Percentiles rank a stretch among this genome's conserved stretches.
Conservation (phyloP, 2,888 invertebrate species). For the Cryptophagus acutangulus region DNA sequence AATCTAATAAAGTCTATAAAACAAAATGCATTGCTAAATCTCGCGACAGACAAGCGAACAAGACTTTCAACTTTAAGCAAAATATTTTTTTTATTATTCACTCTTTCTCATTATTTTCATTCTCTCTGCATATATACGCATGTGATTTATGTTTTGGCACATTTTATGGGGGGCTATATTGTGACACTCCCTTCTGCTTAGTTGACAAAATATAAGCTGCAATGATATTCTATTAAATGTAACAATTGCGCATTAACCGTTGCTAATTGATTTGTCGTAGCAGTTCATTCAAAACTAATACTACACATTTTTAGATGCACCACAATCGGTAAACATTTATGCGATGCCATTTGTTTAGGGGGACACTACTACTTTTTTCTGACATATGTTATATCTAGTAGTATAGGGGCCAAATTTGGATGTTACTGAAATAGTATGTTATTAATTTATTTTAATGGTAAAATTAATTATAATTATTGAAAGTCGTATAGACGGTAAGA, state of each 20-base stretch:
- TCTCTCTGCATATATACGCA: neutral
- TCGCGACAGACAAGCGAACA: conserved; percentile 29
- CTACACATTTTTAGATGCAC: neutral
- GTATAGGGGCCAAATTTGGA: no score
- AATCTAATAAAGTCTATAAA: conserved; percentile 8
- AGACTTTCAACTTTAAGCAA: conserved; percentile 31
- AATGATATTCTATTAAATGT: conserved; percentile 38
- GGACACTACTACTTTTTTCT: no score
- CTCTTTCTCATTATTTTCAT: conserved; percentile 7
- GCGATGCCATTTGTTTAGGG: no score
- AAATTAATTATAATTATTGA: no score
- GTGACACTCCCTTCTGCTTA: conserved; percentile 40
- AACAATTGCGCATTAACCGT: conserved; percentile 38
- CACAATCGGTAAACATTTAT: neutral
- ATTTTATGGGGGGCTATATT: conserved; percentile 30
- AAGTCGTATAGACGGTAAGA: no score
- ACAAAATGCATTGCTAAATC: conserved; percentile 24
- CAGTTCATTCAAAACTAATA: conserved; percentile 25
- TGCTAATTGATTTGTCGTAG: conserved; percentile 37
- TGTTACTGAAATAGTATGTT: no score
- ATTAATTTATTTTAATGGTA: neutral
- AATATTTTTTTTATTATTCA: conserved; percentile 22
- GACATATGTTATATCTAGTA: no score
- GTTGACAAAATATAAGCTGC: conserved; percentile 39
- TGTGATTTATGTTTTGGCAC: neutral